These are phyloP conservation scores for Clarias pachynema DNA, from an alignment of 2,797 vertebrate species.

Conservation along the genomic window DNA sequence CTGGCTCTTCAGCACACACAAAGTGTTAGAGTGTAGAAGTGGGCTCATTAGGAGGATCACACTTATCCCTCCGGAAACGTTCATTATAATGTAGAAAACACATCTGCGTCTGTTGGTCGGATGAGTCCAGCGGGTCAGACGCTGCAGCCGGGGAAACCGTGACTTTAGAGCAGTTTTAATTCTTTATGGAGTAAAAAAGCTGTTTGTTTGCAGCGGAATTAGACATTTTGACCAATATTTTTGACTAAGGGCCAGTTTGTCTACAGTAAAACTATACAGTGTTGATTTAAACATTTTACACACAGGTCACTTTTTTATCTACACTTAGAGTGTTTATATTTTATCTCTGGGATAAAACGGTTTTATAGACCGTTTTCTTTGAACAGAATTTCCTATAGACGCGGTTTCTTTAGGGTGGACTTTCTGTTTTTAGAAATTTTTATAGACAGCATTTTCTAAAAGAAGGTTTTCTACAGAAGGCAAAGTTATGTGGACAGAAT, in stretches of 20 bases:
- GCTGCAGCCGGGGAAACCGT: neutral
- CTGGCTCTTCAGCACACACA: neutral
- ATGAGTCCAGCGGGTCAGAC: neutral
- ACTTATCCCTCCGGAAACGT: neutral
- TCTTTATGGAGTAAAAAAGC: neutral
- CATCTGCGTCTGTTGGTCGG: neutral
- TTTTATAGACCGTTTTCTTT: neutral
- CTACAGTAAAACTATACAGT: neutral
- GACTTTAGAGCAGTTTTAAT: too few species aligned
- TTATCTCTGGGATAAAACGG: neutral
- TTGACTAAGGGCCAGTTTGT: neutral
- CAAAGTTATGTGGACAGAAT: too few species aligned
- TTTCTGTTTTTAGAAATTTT: too few species aligned
- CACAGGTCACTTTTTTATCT: neutral
- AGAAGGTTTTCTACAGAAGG: too few species aligned
- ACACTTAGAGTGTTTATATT: neutral
- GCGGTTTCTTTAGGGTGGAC: neutral
- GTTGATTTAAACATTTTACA: neutral
- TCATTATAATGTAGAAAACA: constrained; percentile 1
- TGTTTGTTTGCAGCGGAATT: neutral
- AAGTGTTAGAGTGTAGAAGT: neutral
- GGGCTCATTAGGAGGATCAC: neutral
- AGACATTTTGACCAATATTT: neutral
- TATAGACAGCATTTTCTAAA: neutral
- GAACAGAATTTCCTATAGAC: neutral